Conservation (phyloP, 2,113 vertebrate species). For the Propithecus coquereli region DNA sequence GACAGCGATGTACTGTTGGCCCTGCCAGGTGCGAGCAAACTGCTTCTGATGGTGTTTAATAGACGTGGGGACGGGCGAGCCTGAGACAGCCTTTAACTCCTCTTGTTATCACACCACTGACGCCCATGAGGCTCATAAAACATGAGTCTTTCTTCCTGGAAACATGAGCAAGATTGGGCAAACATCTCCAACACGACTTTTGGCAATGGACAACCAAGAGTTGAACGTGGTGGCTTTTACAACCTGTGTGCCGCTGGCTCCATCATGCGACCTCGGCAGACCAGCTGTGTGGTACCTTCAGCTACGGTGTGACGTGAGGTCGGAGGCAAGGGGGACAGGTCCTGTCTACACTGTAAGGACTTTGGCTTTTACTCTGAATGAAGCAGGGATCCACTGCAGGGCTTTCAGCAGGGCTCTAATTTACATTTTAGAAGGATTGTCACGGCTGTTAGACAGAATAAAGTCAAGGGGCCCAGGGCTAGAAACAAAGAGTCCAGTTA, state of each 20-base stretch:
- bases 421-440: not conserved
- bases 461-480: not conserved
- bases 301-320: slow-evolving; percentile 83
- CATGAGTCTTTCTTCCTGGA: slow-evolving; percentile 85
- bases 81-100: not conserved
- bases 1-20: not conserved
- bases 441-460: not conserved
- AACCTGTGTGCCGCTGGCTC: slow-evolving; percentile 91
- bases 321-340: not conserved
- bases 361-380: not conserved
- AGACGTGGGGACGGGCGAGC: too few species aligned
- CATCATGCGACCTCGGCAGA: slow-evolving; percentile 79
- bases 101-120: not conserved
- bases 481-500: not conserved
- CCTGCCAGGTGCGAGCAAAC: not conserved
- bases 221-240: slow-evolving; percentile 87
- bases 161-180: slow-evolving; percentile 80
- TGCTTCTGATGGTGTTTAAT: not conserved
- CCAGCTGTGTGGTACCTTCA: slow-evolving; percentile 82
- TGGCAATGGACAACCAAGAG: slow-evolving; percentile 81
- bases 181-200: slow-evolving; percentile 82
- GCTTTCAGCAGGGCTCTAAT: not conserved
- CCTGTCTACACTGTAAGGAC: not conserved
- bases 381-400: not conserved
- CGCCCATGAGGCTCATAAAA: slow-evolving; percentile 54